Percentiles rank a stretch among this genome's conserved stretches.
Conservation (phyloP, 2,888 invertebrate species). For the Azorinus chamasolen region DNA sequence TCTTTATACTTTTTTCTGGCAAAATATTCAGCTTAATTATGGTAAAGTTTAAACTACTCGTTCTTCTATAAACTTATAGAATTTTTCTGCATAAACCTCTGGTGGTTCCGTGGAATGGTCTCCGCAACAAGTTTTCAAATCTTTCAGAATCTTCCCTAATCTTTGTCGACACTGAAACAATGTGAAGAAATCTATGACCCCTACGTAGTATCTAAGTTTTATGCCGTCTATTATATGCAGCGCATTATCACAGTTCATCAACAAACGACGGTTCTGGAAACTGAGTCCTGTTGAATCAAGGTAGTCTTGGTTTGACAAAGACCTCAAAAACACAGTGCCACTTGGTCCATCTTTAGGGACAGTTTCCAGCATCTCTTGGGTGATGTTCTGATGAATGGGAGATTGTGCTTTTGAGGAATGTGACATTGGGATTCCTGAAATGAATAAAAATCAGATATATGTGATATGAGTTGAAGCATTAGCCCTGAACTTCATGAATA, state of each 20-base stretch:
- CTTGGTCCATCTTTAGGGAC: no score
- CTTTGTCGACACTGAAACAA: constrained; percentile 74
- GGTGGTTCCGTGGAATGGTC: constrained; percentile 81
- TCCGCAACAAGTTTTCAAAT: constrained; percentile 73
- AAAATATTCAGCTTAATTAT: no score
- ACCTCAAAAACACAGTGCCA: constrained; percentile 32
- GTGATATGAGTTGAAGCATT: no score
- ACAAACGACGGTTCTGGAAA: constrained; percentile 70
- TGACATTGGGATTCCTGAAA: no score
- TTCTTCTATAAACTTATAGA: constrained; percentile 72
- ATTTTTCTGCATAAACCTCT: constrained; percentile 72
- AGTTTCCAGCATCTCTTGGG: neutral
- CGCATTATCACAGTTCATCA: constrained; percentile 77
- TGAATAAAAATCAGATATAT: no score
- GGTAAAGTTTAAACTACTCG: constrained; percentile 36
- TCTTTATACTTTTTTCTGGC: no score
- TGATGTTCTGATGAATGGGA: no score
- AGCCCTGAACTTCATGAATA: no score
- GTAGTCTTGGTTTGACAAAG: constrained; percentile 57
- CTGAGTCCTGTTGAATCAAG: constrained; percentile 51
- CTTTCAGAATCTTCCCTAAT: constrained; percentile 73
- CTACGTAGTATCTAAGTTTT: constrained; percentile 76
- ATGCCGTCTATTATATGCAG: constrained; percentile 81
- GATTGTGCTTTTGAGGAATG: no score
- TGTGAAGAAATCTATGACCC: constrained; percentile 82